These are phyloP conservation scores for Apostichopus japonicus DNA, from an alignment of 35 echinoderm and acorn worm species.

Conservation along the genomic window DNA sequence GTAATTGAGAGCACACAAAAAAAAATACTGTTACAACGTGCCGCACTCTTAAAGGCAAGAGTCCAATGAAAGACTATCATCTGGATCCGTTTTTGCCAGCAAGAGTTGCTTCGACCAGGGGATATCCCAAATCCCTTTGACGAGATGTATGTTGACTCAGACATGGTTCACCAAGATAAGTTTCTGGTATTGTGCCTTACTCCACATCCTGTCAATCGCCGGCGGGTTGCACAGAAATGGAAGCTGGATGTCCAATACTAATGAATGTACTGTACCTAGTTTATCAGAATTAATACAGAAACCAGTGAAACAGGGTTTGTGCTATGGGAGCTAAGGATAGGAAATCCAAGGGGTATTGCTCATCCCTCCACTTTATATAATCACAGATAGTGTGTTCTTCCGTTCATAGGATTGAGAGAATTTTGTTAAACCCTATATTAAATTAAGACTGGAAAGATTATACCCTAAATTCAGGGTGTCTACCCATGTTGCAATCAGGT, in stretches of 20 bases:
- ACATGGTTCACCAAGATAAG: background rate
- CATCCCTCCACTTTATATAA: too few relatives aligned
- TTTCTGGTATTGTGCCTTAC: background rate
- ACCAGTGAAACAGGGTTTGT: background rate
- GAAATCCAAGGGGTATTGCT: background rate
- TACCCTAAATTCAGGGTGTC: too few relatives aligned
- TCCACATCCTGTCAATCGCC: background rate
- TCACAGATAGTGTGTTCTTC: too few relatives aligned
- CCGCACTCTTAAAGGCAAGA: too few relatives aligned
- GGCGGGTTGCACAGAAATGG: background rate
- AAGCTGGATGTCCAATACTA: background rate
- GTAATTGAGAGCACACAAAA: too few relatives aligned
- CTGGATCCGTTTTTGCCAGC: too few relatives aligned
- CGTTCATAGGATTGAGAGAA: too few relatives aligned
- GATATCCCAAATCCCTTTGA: background rate
- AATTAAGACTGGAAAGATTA: too few relatives aligned
- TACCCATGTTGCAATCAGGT: too few relatives aligned
- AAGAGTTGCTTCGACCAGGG: background rate
- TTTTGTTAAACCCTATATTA: too few relatives aligned
- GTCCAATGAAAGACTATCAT: too few relatives aligned
- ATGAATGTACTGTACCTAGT: conserved; percentile 13
- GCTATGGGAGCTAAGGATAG: background rate
- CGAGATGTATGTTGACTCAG: background rate
- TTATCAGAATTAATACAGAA: background rate
- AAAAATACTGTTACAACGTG: too few relatives aligned